Conservation (phyloP, 2,888 invertebrate genomes). For the Folsomia candida region DNA sequence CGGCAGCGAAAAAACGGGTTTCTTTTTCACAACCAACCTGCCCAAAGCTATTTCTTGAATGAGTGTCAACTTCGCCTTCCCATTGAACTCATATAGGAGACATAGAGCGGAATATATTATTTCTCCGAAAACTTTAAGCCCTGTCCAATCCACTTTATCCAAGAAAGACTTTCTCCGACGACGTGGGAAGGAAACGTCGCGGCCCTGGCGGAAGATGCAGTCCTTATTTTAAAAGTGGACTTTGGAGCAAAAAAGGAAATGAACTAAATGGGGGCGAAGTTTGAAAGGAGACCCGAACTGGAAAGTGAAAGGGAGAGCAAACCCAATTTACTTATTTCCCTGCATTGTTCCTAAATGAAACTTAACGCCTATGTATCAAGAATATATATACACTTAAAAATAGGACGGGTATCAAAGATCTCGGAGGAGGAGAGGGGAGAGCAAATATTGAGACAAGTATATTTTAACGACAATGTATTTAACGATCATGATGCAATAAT, state of each 20-base stretch:
- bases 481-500: too few relatives aligned
- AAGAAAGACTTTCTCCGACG: neutral
- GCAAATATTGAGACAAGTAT: neutral
- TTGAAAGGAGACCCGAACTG: neutral
- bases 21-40: too few relatives aligned
- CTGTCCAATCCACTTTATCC: too few relatives aligned
- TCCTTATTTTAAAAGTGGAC: neutral
- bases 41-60: too few relatives aligned
- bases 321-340: neutral
- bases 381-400: too few relatives aligned
- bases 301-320: neutral
- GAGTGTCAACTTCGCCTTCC: too few relatives aligned
- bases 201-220: neutral
- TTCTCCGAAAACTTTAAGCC: neutral
- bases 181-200: neutral
- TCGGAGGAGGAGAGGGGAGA: neutral
- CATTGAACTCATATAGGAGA: too few relatives aligned
- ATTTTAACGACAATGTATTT: too few relatives aligned
- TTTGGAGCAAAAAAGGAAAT: neutral
- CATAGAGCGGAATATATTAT: too few relatives aligned
- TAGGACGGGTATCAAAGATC: neutral
- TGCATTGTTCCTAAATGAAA: neutral
- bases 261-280: neutral
- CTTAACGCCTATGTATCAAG: neutral
- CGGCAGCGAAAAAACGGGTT: slow-evolving; percentile 2